Conservation (phyloP, 2,797 vertebrate species). For the Squalus acanthias region DNA sequence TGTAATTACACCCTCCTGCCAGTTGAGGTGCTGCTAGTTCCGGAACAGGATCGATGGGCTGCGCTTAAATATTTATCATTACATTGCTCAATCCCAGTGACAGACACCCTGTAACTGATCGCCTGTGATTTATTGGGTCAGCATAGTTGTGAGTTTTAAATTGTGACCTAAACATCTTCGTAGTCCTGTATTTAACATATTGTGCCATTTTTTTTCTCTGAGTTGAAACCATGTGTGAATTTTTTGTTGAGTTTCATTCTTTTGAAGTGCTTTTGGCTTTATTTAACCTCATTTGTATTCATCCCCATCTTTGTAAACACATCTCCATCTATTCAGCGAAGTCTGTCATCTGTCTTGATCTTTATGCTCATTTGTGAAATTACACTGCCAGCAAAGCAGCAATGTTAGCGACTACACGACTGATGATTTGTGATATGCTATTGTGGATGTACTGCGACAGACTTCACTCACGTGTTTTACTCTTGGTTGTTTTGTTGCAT, state of each 20-base stretch:
- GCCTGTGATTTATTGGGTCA: not conserved
- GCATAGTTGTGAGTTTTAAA: not conserved
- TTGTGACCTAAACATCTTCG: not conserved
- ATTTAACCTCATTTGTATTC: not conserved
- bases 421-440: not conserved
- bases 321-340: not conserved
- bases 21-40: not conserved
- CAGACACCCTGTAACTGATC: not conserved
- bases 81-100: not conserved
- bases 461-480: not conserved
- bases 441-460: not conserved
- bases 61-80: not conserved
- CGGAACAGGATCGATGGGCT: not conserved
- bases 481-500: not conserved
- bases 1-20: not conserved
- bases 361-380: not conserved
- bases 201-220: not conserved
- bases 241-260: not conserved
- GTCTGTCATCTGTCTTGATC: not conserved
- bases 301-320: not conserved
- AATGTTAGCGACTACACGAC: too few relatives aligned
- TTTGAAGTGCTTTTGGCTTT: not conserved
- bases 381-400: not conserved
- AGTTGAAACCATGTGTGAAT: not conserved
- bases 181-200: not conserved